Base-by-base conservation (phyloP, 2,888 invertebrate genomes). In the Heliconius aoede region DNA sequence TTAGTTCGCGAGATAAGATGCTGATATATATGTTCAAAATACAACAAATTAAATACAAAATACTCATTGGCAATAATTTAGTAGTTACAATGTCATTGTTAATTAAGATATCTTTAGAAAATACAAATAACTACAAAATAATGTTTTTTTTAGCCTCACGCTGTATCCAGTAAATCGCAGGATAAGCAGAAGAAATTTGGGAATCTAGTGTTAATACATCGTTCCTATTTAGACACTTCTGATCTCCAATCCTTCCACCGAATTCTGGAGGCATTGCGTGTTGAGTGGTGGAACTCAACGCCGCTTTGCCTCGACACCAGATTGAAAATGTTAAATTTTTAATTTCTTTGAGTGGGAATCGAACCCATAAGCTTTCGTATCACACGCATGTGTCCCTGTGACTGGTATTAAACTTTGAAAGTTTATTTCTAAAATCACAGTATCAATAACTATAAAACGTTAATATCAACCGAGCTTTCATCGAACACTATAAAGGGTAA, bases 401-500 rank as follows among this genome's bases (percentile, higher is more conserved):
- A 40, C 40, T 46, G 40, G 15, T 18, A 24, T 36, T 8, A 36
- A 65, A 24, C 15, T 36, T 40, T 15, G 15, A 4, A 36, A 65
- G 8, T 4, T 30, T 32, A 69, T 30, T 51, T 15, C n/a, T 32
- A n/a, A 28, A 30, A 68, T 7, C 18, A 11, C 21, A 46, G 13
- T 21, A 68, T 5, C 13, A 5, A 28, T 11, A 69, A 7, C n/a
- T 51, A 30, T 51, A 69, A n/a, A 55, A n/a, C 26, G 13, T 24
- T n/a, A 13, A 69, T 32, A 30, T 1, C n/a, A 55, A 32, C 30
- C 15, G 51, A 36, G 36, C 72, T 72, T 60, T 60, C 60, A 72
- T 40, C 58, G 60, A 58, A 36, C n/a, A 61, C 26, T 60, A 40
- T 72, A 72, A 72, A 72, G 58, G 60, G 58, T 30, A 61, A 72